phyloP scores from a whole-genome alignment of 2,888 invertebrate genomes.

The Drosophila mulleri region DNA sequence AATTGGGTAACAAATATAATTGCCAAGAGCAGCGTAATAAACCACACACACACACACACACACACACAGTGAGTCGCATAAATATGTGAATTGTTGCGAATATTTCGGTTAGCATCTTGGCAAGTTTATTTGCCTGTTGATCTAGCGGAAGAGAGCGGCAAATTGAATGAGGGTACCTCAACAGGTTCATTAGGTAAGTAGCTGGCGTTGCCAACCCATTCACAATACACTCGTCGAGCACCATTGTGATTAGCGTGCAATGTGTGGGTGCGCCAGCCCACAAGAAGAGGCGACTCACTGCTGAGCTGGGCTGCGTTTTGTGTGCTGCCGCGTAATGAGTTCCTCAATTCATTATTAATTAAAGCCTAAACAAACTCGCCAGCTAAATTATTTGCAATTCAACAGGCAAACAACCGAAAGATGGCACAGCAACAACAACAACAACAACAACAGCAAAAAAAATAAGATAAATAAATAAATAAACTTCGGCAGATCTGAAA shows the following conservation, averaged over 20 bases:
- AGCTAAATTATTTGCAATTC: conserved; percentile 77
- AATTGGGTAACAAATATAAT: conserved; percentile 84
- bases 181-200: conserved; percentile 78
- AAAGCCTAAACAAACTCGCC: conserved; percentile 74
- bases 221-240: conserved; percentile 14
- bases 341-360: conserved; percentile 80
- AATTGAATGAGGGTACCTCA: conserved; percentile 58
- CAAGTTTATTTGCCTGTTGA: conserved; percentile 38
- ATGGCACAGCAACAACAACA: not conserved
- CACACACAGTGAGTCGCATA: conserved; percentile 32
- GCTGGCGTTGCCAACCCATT: conserved; percentile 49
- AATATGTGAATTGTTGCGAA: conserved; percentile 51
- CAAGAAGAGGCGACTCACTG: not conserved
- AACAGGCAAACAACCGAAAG: conserved; percentile 51
- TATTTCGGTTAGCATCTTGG: conserved; percentile 37
- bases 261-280: not conserved
- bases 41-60: conserved; percentile 60
- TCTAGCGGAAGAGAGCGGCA: conserved; percentile 10
- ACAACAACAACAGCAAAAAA: not conserved
- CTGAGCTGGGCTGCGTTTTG: conserved; percentile 33
- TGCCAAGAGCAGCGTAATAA: conserved; percentile 82
- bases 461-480: conserved; percentile 18
- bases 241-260: conserved; percentile 63
- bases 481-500: conserved; percentile 32
- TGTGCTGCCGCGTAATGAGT: conserved; percentile 77